These are phyloP conservation scores for Lagopus muta DNA, from an alignment of 2,113 vertebrate genomes.

Conservation along the genomic window DNA sequence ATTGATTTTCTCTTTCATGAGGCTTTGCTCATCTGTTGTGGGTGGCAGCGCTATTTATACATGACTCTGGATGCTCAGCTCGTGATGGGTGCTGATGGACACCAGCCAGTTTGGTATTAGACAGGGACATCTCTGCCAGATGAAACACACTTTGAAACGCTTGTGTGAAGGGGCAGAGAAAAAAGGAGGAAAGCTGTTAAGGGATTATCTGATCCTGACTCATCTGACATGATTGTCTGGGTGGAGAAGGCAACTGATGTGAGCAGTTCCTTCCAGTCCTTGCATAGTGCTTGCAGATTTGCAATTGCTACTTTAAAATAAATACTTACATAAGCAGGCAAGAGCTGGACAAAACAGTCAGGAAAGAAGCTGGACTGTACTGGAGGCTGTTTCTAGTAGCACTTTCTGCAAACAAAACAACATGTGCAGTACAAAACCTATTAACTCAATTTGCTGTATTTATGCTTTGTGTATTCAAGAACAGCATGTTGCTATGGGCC, in stretches of 20 bases:
- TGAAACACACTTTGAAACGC: neutral
- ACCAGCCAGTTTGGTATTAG: accelerated
- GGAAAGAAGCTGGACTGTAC: neutral
- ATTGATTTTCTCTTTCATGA: neutral
- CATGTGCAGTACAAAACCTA: conserved; percentile 56
- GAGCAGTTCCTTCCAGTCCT: neutral
- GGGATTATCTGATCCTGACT: neutral
- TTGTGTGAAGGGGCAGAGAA: neutral
- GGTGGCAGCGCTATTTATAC: neutral
- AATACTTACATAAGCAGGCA: neutral
- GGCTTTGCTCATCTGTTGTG: neutral
- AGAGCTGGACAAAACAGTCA: conserved; percentile 7
- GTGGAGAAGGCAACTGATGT: neutral
- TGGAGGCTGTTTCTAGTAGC: conserved; percentile 44
- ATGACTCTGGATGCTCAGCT: neutral
- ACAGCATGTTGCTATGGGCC: conserved; percentile 60
- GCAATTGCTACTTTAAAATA: neutral
- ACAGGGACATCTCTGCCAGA: neutral
- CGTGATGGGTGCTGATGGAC: neutral
- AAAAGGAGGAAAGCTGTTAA: neutral
- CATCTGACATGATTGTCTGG: neutral
- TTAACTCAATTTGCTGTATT: conserved; percentile 56
- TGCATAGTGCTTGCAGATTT: neutral
- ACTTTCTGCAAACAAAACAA: conserved; percentile 53
- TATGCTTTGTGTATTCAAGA: conserved; percentile 59